Evolutionary conservation across 2,113 vertebrate genomes (phyloP), one percentile per base, ranked within the genome.

Genomic region (Paramisgurnus dabryanus): DNA sequence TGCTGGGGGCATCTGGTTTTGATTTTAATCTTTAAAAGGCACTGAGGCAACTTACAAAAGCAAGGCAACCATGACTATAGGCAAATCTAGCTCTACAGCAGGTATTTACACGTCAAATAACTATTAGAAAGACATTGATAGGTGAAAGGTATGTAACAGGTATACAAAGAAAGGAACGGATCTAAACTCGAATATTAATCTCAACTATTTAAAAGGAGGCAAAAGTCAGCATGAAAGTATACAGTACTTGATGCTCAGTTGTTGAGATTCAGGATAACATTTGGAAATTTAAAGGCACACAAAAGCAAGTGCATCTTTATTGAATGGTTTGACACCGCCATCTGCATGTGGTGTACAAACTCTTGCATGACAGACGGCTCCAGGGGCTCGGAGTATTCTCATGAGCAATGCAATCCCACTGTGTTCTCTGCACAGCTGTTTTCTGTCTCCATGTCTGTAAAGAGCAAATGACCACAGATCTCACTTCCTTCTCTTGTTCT

Each of bases 361-460:
- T 79, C 76, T 47, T 47, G 6, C 61, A 57, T 63, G 50, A 81
- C 55, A 80, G 74, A 69, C 15, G 18, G 66, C 75, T 27, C 43
- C 27, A 34, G 18, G 45, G 65, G 81, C 57, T 73, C 41, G 68
- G 11, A 83, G 74, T 60, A 83, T 67, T 83, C 76, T 57, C 0
- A 3, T 39, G 74, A 22, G 63, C 18, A n/a, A 75, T 53, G 47
- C 67, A 79, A 81, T 73, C 69, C 68, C 27, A 63, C 49, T n/a
- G 18, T 12, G 69, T 64, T 65, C 60, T 47, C 60, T 4, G 34
- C 75, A 81, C 81, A 83, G 81, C 84, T 85, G 82, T 69, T 83
- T 81, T 83, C 45, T 76, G 49, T 83, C 47, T n/a, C 67, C 63
- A 45, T 69, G 78, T 78, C 67, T 40, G 67, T 72, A 15, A 47